Evolutionary conservation across 1,140 invertebrate genomes (phyloP).

Genomic region (Macrocentrus cingulum): DNA sequence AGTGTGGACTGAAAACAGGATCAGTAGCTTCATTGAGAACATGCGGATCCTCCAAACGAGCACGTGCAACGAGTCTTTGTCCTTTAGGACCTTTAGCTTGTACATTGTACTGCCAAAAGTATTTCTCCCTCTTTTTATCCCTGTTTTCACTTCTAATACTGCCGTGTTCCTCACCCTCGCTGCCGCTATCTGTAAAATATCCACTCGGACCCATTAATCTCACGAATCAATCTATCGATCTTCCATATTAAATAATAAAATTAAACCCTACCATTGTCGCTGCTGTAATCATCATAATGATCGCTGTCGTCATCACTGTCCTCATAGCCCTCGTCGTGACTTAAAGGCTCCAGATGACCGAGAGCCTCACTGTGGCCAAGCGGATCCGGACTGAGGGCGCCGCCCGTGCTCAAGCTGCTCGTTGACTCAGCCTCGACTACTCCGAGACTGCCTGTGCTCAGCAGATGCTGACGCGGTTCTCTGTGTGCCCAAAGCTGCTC

Average conservation of each 20-base stretch:
- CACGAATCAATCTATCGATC: no score
- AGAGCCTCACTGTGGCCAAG: slow-evolving; percentile 70
- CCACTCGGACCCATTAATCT: slow-evolving; percentile 10
- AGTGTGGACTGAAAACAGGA: slow-evolving; percentile 89
- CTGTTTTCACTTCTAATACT: slow-evolving; percentile 34
- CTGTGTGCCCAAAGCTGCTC: slow-evolving; percentile 82
- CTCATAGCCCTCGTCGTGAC: slow-evolving; percentile 77
- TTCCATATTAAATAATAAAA: slow-evolving; percentile 16
- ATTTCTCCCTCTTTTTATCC: slow-evolving; percentile 76
- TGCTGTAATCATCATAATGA: slow-evolving; percentile 83
- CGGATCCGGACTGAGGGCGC: slow-evolving; percentile 75
- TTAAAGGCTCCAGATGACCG: slow-evolving; percentile 77
- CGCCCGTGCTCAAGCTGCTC: slow-evolving; percentile 83
- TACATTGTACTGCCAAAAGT: slow-evolving; percentile 99
- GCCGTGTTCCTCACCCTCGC: slow-evolving; percentile 47
- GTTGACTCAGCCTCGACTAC: slow-evolving; percentile 78
- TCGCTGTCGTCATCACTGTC: slow-evolving; percentile 78
- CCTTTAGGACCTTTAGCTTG: slow-evolving; percentile 98
- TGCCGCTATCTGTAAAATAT: slow-evolving; percentile 63
- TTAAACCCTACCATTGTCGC: slow-evolving; percentile 67
- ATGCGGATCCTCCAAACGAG: slow-evolving; percentile 89
- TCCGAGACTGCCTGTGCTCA: slow-evolving; percentile 80
- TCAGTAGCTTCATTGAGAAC: slow-evolving; percentile 85
- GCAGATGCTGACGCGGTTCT: slow-evolving; percentile 80
- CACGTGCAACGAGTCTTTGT: slow-evolving; percentile 78